Base-by-base conservation (phyloP, 2,113 vertebrate genomes). In the Azemiops feae region DNA sequence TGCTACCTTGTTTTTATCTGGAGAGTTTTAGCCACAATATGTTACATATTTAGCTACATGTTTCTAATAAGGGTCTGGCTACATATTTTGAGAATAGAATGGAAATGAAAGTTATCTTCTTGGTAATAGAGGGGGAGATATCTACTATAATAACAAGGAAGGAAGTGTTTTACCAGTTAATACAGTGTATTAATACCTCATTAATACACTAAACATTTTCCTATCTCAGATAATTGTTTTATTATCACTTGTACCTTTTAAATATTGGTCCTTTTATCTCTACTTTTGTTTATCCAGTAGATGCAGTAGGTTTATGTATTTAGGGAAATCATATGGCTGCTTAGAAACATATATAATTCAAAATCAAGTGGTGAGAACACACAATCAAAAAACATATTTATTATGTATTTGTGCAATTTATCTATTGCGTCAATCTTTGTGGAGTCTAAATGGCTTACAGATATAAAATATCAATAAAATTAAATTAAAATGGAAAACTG, bases 31-130 rank as follows among this genome's bases (percentile, higher is more conserved):
- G 88, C 20, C 92, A 90, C 93, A 87, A 96, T 92, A 94, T 0
- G 0, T 27, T 93, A 43, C 8, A 9, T 50, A 50, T 50, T 50
- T 50, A 50, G 47, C 47, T 1, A 50, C 47, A 50, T 50, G 47
- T 86, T 94, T 92, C 95, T 0, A 0, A 30, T 95, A 22, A 7
- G 88, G 30, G 92, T 95, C 91, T 94, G 69, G 92, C 94, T 91
- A 57, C 60, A 92, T 89, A 95, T 94, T 95, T 93, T 64, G 87
- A 54, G 92, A 95, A 95, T 91, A 95, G 55, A 1, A 0, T 55
- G 64, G 85, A 93, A 94, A 93, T 88, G 94, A 53, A 52, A 89
- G 14, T 10, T 3, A 8, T 93, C 43, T 27, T 89, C 90, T 54
- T 95, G 60, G 69, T 93, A 90, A 22, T 34, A 43, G 74, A 20